Evolutionary conservation across 2,888 invertebrate species (phyloP).

Genomic region (Himalopsyche kuldschensis): DNA sequence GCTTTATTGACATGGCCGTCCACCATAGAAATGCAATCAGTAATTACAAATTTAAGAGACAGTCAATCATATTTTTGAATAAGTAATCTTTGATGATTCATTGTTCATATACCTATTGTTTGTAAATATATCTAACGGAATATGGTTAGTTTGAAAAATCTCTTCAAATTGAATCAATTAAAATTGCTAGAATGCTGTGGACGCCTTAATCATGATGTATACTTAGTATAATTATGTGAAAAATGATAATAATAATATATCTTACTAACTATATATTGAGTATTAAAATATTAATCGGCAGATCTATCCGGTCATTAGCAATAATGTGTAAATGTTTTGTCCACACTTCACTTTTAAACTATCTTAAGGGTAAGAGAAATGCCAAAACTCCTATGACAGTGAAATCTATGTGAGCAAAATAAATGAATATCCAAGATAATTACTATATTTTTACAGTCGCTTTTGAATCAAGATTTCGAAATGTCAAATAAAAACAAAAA

Average conservation of each 20-base stretch:
- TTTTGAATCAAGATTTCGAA: no score
- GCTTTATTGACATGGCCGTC: background rate
- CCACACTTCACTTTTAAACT: no score
- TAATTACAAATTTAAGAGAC: background rate
- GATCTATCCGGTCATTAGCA: background rate
- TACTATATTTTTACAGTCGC: no score
- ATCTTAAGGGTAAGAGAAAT: no score
- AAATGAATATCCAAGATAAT: no score
- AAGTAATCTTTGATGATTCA: background rate
- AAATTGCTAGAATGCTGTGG: background rate
- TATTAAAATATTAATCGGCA: background rate
- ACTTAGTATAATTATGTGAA: background rate
- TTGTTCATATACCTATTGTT: background rate
- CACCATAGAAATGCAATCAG: background rate
- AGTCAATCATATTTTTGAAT: background rate
- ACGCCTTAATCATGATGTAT: background rate
- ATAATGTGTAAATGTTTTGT: no score
- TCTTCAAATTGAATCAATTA: background rate
- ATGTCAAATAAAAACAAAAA: no score
- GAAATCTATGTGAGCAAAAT: no score
- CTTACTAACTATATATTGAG: background rate
- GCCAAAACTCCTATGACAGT: no score
- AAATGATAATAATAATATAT: background rate
- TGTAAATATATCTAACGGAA: background rate
- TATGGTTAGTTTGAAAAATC: background rate